Evolutionary conservation across 2,888 invertebrate species (phyloP).

Genomic region (Lissonota sp.): DNA sequence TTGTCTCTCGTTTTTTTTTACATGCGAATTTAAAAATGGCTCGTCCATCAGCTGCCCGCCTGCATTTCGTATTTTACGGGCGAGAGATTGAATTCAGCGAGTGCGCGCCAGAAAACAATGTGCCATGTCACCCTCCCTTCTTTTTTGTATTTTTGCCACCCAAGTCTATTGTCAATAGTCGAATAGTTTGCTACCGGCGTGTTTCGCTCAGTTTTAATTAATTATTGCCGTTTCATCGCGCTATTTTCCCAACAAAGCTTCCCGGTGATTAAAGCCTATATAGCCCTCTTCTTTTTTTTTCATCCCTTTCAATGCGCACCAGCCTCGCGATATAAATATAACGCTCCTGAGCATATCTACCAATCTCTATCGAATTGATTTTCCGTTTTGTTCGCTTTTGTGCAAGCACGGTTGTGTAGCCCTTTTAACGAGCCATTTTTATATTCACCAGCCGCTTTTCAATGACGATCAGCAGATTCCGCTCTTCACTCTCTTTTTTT

Average conservation of each 20-base stretch:
- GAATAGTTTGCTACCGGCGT: constrained; percentile 2
- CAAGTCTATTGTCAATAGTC: constrained; percentile 33
- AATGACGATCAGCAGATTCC: too few relatives aligned
- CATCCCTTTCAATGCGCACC: too few relatives aligned
- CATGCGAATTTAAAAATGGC: constrained; percentile 12
- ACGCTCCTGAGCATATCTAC: too few relatives aligned
- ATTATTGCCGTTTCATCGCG: constrained; percentile 35
- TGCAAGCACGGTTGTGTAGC: too few relatives aligned
- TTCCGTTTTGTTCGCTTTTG: too few relatives aligned
- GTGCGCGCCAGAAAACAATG: background rate
- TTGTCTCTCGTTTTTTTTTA: constrained; percentile 12
- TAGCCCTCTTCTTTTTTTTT: too few relatives aligned
- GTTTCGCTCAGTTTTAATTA: constrained; percentile 47
- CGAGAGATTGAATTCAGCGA: constrained; percentile 13
- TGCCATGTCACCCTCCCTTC: background rate
- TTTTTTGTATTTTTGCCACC: constrained; percentile 6
- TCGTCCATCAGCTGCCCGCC: background rate
- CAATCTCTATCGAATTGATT: too few relatives aligned
- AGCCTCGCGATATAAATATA: too few relatives aligned
- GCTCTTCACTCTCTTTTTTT: background rate
- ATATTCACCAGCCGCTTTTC: too few relatives aligned
- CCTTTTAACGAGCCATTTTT: too few relatives aligned
- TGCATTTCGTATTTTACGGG: constrained; percentile 9
- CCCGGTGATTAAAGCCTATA: too few relatives aligned
- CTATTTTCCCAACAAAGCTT: too few relatives aligned